Evolutionary conservation across 2,113 vertebrate genomes (phyloP).

Genomic region (Circaetus gallicus): DNA sequence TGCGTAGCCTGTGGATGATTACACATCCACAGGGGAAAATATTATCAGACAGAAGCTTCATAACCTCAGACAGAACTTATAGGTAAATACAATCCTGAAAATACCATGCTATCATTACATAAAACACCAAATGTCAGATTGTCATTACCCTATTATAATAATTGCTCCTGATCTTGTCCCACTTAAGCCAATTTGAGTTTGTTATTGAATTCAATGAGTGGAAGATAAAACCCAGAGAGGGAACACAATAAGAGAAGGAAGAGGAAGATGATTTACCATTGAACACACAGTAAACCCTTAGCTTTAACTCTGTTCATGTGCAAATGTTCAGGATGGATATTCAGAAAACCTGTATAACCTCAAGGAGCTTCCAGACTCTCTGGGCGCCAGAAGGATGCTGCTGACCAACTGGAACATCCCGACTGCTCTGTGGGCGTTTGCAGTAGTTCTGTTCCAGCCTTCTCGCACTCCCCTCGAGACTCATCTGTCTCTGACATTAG

Average conservation of each 20-base stretch:
- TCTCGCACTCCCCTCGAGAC: neutral
- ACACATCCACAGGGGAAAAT: neutral
- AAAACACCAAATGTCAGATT: neutral
- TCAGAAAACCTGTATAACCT: neutral
- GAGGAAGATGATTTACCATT: neutral
- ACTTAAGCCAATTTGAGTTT: neutral
- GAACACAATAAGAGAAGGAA: neutral
- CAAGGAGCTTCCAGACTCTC: neutral
- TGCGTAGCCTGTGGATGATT: neutral
- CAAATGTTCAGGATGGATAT: neutral
- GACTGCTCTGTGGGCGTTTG: neutral
- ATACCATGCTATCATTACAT: neutral
- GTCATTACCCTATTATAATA: neutral
- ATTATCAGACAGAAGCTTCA: neutral
- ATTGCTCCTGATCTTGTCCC: neutral
- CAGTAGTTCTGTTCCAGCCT: neutral
- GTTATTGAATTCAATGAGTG: neutral
- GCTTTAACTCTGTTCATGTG: neutral
- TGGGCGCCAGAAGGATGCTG: neutral
- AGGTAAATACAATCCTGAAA: neutral
- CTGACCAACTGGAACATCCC: neutral
- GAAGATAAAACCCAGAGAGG: neutral
- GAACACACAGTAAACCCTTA: neutral
- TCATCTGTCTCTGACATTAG: conserved; percentile 34
- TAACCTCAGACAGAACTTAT: neutral